Evolutionary conservation across 2,113 vertebrate species (phyloP).

Genomic region (Tapirus terrestris): DNA sequence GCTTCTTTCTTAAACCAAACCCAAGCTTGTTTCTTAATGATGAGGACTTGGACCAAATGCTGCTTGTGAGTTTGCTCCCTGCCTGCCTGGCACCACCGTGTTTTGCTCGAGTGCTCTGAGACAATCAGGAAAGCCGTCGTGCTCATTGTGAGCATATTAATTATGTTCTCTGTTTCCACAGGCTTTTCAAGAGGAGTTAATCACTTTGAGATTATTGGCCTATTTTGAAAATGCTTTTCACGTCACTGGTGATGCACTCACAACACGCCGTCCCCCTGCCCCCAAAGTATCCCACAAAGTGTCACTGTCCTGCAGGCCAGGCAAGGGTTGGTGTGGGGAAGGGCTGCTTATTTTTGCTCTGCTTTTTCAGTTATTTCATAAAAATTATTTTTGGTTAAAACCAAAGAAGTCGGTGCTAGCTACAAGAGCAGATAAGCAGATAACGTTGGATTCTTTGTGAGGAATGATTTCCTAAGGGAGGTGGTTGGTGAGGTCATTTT

Average conservation of each 20-base stretch:
- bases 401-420: not conserved
- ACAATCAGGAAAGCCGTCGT: not conserved
- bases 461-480: not conserved
- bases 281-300: not conserved
- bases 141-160: not conserved
- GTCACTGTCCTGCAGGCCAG: not conserved
- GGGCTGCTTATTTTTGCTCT: not conserved
- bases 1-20: not conserved
- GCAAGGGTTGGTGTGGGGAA: not conserved
- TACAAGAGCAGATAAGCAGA: not conserved
- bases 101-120: constrained; percentile 22
- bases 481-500: not conserved
- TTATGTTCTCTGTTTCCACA: constrained; percentile 29
- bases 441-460: not conserved
- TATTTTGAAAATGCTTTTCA: not conserved
- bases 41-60: not conserved
- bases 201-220: not conserved
- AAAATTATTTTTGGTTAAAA: not conserved
- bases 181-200: not conserved
- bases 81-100: not conserved
- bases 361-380: constrained; percentile 22
- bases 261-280: not conserved
- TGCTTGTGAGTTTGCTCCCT: not conserved
- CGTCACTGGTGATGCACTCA: not conserved
- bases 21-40: not conserved